These are phyloP conservation scores for Pedetes capensis DNA, from an alignment of 2,113 vertebrate genomes.

Conservation along the genomic window DNA sequence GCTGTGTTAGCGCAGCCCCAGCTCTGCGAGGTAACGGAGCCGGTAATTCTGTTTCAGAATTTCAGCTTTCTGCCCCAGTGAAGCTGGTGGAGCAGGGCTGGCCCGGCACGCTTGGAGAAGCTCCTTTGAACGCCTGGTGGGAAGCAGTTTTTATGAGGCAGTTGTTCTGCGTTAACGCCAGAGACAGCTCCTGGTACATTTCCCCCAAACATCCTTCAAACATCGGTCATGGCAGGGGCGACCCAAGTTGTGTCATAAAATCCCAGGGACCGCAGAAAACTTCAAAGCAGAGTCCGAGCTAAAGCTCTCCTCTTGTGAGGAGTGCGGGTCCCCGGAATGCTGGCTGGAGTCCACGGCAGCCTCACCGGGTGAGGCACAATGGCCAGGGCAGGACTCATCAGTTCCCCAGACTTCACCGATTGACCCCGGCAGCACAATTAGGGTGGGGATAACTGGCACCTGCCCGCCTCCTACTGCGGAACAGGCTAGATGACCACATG, in stretches of 20 bases:
- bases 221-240: slow-evolving; percentile 51
- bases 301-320: slow-evolving; percentile 13
- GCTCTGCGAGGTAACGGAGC: neutral
- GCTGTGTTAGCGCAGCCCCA: neutral
- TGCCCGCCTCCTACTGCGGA: neutral
- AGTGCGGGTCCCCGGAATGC: neutral
- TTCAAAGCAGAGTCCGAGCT: slow-evolving; percentile 56
- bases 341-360: neutral
- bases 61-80: neutral
- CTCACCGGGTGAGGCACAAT: neutral
- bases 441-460: neutral
- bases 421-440: neutral
- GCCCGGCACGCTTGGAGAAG: slow-evolving; percentile 32
- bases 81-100: neutral
- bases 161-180: slow-evolving; percentile 66
- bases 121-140: slow-evolving; percentile 69
- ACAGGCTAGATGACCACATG: neutral
- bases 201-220: slow-evolving; percentile 70
- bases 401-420: neutral
- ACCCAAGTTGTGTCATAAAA: slow-evolving; percentile 60
- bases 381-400: accelerated
- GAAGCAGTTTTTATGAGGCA: slow-evolving; percentile 66
- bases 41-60: neutral
- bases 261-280: slow-evolving; percentile 39
- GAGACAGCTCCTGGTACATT: slow-evolving; percentile 54